These are phyloP conservation scores for Myotis myotis DNA, from an alignment of 2,797 vertebrate species.

Conservation along the genomic window DNA sequence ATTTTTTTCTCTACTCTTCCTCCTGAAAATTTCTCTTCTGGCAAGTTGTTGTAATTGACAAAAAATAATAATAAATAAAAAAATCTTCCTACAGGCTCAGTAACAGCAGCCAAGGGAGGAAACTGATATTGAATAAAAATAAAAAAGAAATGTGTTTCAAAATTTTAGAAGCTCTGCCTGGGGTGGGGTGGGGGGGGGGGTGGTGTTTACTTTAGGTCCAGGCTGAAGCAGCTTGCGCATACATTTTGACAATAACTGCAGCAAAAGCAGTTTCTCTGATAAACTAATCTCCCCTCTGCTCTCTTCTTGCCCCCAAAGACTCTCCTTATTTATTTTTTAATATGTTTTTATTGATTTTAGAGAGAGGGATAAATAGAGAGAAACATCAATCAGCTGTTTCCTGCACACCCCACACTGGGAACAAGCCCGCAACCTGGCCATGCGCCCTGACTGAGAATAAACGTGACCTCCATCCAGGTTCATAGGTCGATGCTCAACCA, in stretches of 20 bases:
- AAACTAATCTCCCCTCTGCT: background rate
- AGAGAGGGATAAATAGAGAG: too few species aligned
- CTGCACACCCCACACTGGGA: too few species aligned
- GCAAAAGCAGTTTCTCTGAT: background rate
- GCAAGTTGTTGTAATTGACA: background rate
- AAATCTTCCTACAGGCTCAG: background rate
- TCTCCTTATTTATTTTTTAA: background rate
- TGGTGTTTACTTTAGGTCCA: background rate
- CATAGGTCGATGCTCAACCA: too few species aligned
- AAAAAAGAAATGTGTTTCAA: background rate
- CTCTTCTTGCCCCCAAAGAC: background rate
- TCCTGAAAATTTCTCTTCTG: constrained; percentile 1
- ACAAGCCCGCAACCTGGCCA: too few species aligned
- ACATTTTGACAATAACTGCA: background rate
- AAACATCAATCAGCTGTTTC: too few species aligned
- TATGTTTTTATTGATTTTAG: too few species aligned
- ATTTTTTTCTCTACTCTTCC: background rate
- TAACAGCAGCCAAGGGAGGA: background rate
- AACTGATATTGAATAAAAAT: background rate
- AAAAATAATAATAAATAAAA: background rate
- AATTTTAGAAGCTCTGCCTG: background rate
- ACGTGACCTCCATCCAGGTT: too few species aligned
- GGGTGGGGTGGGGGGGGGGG: too few species aligned
- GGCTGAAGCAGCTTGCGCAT: background rate
- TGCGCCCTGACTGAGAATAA: too few species aligned